Conservation (phyloP, 1,140 invertebrate genomes). For the Akabosia matsudoensis region DNA sequence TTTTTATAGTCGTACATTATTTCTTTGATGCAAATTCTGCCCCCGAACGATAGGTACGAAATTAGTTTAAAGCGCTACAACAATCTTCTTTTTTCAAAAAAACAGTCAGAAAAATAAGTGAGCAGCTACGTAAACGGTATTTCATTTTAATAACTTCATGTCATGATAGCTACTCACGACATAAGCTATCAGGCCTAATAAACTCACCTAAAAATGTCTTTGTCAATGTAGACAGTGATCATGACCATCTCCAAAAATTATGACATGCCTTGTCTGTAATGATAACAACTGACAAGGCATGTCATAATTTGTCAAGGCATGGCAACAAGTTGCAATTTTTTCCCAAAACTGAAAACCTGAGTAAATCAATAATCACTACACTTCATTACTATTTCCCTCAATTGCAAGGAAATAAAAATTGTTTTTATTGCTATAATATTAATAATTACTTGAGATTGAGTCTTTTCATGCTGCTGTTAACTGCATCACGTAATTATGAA, state of each 20-base stretch:
- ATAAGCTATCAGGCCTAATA: background rate
- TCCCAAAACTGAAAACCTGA: background rate
- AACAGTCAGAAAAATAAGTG: background rate
- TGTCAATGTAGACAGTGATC: slow-evolving; percentile 6
- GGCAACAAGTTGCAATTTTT: background rate
- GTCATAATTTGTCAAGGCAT: no score
- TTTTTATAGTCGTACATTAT: no score
- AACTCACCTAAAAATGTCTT: slow-evolving; percentile 7
- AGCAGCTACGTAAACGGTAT: background rate
- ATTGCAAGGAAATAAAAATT: background rate
- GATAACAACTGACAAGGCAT: background rate
- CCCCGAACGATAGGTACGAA: no score
- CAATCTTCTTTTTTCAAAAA: no score
- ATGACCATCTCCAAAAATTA: slow-evolving; percentile 1
- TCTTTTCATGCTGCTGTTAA: background rate
- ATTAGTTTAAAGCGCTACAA: no score
- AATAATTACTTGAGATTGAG: background rate
- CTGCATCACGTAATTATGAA: background rate
- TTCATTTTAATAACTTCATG: background rate
- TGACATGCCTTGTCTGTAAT: background rate
- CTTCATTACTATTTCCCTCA: background rate
- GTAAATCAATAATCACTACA: slow-evolving; percentile 7
- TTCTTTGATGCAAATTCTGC: no score
- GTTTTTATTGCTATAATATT: background rate
- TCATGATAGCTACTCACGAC: slow-evolving; percentile 12